These are phyloP conservation scores for Ispidina lecontei DNA, from an alignment of 2,797 vertebrate genomes.

Conservation along the genomic window DNA sequence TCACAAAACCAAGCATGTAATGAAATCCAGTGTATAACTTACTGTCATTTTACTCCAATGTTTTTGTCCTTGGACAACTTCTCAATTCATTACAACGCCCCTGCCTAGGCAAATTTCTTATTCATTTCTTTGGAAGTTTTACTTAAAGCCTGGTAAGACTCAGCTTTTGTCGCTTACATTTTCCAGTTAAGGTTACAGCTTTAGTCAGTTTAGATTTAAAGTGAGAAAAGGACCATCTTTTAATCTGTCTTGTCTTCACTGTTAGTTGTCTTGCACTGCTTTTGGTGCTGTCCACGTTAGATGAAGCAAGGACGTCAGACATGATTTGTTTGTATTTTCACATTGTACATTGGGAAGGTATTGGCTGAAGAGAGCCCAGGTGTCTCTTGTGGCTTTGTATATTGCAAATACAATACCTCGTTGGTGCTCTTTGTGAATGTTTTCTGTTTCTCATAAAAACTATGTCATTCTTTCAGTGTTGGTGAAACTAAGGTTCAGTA, in stretches of 20 bases:
- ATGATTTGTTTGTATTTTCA: neutral
- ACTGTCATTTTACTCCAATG: neutral
- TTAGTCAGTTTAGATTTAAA: neutral
- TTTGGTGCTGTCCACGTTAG: neutral
- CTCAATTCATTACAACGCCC: neutral
- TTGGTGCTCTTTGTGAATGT: neutral
- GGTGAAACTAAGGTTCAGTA: neutral
- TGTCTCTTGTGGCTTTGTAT: neutral
- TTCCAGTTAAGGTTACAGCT: neutral
- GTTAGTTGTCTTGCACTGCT: neutral
- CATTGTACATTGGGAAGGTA: neutral
- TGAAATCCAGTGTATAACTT: neutral
- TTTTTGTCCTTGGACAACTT: neutral
- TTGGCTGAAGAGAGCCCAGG: neutral
- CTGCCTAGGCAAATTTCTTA: neutral
- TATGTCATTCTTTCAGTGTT: neutral
- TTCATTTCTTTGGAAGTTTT: neutral
- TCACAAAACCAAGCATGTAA: constrained; percentile 30
- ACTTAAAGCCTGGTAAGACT: neutral
- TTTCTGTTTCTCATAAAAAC: neutral
- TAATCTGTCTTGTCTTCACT: neutral
- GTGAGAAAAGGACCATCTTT: neutral
- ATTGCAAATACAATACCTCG: neutral
- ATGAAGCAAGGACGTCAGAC: neutral
- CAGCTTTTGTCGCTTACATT: neutral